These are phyloP conservation scores for Corticium candelabrum DNA, from an alignment of 37 sponge, comb jelly and placozoan genomes.

Conservation along the genomic window DNA sequence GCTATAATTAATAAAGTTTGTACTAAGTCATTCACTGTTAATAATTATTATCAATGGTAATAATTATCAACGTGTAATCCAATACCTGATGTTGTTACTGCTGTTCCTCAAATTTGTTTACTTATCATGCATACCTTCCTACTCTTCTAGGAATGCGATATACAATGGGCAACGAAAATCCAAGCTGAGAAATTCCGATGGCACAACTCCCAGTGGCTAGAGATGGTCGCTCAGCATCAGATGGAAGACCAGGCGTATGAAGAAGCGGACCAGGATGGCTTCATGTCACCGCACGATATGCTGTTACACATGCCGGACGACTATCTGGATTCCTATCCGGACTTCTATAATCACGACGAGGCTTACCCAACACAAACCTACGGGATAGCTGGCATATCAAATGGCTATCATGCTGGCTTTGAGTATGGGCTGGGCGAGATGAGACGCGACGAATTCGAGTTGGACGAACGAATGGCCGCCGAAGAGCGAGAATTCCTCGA, in stretches of 20 bases:
- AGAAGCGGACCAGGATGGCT: constrained; percentile 18
- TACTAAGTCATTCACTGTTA: no score
- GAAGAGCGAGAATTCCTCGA: neutral
- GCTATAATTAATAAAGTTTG: no score
- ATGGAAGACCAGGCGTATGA: constrained; percentile 20
- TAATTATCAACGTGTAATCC: no score
- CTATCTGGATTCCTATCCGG: neutral
- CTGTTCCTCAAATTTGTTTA: no score
- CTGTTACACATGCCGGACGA: neutral
- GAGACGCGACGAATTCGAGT: neutral
- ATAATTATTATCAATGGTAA: no score
- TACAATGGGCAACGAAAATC: constrained; percentile 55
- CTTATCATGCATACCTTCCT: neutral
- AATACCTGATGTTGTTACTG: no score
- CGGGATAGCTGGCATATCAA: neutral
- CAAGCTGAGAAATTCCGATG: constrained; percentile 62
- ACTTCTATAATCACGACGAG: neutral
- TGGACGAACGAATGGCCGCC: neutral
- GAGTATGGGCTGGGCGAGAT: neutral
- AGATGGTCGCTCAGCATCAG: constrained; percentile 59
- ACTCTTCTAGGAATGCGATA: constrained; percentile 47
- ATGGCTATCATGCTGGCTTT: neutral
- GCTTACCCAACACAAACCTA: neutral
- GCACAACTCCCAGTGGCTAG: constrained; percentile 87
- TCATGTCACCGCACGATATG: neutral